Evolutionary conservation across 2,113 vertebrate genomes (phyloP), one percentile per base, ranked within the genome.

Genomic region (Isurus oxyrinchus): DNA sequence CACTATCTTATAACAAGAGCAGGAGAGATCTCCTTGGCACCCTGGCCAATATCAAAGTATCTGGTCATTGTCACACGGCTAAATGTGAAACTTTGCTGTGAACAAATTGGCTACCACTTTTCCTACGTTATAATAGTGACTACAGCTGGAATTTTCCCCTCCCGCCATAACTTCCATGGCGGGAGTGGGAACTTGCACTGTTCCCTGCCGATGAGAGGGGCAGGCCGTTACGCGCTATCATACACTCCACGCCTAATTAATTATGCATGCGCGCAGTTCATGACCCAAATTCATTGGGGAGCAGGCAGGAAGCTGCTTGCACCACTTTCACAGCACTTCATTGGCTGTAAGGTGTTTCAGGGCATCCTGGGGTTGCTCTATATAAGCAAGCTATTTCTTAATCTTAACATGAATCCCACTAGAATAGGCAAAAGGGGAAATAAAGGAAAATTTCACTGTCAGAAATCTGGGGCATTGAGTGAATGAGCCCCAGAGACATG

Each of bases 401-500:
- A 59, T 31, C 44, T 59, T 90, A 57, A 90, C 23, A 55, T 11
- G 27, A 61, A 94, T 35, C 35, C n/a, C 8, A 59, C 59, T 40
- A 63, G 5, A n/a, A 21, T 21, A 16, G 10, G 31, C 57, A 61
- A n/a, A 90, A 94, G 57, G 90, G 21, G 90, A 93, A n/a, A 63
- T 63, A 57, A 59, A 61, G 31, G 57, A 93, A 31, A 93, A 31
- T 94, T 94, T 63, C 59, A 94, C 59, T 10, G 6, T 94, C 59
- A 23, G 90, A 8, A 94, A 94, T 94, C 90, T 94, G 90, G 90
- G 35, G n/a, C 90, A 94, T n/a, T 23, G 90, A 16, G 90, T 94
- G 19, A 91, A 63, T 40, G 90, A 66, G n/a, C 23, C 59, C 87
- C 59, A 94, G 90, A 40, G 59, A n/a, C 21, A 35, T 94, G 59